Conservation (phyloP, 2,888 invertebrate genomes). For the Neocrepidodera transversa region DNA sequence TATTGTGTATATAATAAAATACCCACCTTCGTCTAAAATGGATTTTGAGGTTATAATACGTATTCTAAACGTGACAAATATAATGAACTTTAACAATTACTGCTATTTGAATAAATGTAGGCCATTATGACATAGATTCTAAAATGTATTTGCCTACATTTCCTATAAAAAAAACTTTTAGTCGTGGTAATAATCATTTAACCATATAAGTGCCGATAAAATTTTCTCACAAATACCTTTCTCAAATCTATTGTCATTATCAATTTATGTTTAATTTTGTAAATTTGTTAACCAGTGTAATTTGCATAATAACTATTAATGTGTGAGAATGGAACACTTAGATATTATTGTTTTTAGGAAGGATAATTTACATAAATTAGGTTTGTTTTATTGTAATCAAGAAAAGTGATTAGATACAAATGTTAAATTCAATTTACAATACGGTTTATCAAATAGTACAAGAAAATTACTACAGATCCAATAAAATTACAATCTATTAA, state of each 20-base stretch:
- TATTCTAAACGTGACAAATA: not conserved
- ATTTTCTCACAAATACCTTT: not conserved
- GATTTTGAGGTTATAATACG: too few relatives aligned
- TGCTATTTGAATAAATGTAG: slow-evolving; percentile 1
- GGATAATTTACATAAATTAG: too few relatives aligned
- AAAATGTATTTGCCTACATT: slow-evolving; percentile 11
- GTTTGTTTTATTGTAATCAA: too few relatives aligned
- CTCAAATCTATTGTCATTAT: not conserved
- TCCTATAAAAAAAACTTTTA: not conserved
- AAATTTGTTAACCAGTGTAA: not conserved
- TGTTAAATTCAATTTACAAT: too few relatives aligned
- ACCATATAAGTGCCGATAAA: not conserved
- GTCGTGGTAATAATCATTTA: not conserved
- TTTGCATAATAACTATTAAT: not conserved
- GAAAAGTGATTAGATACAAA: too few relatives aligned
- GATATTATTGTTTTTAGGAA: too few relatives aligned
- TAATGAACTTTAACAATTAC: slow-evolving; percentile 3
- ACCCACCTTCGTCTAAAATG: too few relatives aligned
- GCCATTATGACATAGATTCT: slow-evolving; percentile 5
- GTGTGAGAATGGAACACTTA: too few relatives aligned
- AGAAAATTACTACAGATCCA: too few relatives aligned
- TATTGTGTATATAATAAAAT: too few relatives aligned
- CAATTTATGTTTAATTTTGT: not conserved
- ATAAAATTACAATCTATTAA: too few relatives aligned
- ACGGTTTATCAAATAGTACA: too few relatives aligned